phyloP scores from a whole-genome alignment of 2,797 vertebrate genomes.

The Kryptolebias ocellatus region DNA sequence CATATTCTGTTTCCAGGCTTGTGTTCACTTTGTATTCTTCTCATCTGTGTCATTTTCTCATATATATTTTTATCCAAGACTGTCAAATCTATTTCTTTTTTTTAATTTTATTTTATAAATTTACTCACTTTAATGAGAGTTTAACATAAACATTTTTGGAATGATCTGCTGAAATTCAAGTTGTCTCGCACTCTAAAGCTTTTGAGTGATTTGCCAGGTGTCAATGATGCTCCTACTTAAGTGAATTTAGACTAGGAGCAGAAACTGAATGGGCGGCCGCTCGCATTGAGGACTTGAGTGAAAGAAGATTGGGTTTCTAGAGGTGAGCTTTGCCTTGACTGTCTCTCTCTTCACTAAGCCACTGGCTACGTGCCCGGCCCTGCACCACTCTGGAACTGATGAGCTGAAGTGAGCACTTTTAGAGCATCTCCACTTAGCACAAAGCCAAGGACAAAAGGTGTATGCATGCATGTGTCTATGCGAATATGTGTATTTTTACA shows the following conservation, averaged over 20 bases:
- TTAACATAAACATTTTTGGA: slow-evolving; percentile 15
- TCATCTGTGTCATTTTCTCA: background rate
- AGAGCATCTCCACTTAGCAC: slow-evolving; percentile 65
- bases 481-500: slow-evolving; percentile 13
- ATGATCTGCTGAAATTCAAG: slow-evolving; percentile 38
- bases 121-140: slow-evolving; percentile 17
- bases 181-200: slow-evolving; percentile 34
- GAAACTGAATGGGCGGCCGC: slow-evolving; percentile 36
- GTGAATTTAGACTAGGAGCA: slow-evolving; percentile 41
- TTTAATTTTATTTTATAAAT: background rate
- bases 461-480: slow-evolving; percentile 13
- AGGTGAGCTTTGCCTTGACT: slow-evolving; percentile 21
- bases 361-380: slow-evolving; percentile 67
- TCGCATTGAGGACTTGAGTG: slow-evolving; percentile 41
- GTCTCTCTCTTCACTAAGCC: slow-evolving; percentile 45
- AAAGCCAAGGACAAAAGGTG: slow-evolving; percentile 72
- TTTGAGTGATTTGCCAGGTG: slow-evolving; percentile 18
- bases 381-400: slow-evolving; percentile 59
- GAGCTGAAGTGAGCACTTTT: slow-evolving; percentile 78
- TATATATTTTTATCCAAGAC: background rate
- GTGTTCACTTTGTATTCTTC: slow-evolving; percentile 1
- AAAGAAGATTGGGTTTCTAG: slow-evolving; percentile 49
- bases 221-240: slow-evolving; percentile 48
- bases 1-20: background rate
- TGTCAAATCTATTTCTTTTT: slow-evolving; percentile 9